Base-by-base conservation (phyloP, 1,140 invertebrate species). In the Apis cerana region DNA sequence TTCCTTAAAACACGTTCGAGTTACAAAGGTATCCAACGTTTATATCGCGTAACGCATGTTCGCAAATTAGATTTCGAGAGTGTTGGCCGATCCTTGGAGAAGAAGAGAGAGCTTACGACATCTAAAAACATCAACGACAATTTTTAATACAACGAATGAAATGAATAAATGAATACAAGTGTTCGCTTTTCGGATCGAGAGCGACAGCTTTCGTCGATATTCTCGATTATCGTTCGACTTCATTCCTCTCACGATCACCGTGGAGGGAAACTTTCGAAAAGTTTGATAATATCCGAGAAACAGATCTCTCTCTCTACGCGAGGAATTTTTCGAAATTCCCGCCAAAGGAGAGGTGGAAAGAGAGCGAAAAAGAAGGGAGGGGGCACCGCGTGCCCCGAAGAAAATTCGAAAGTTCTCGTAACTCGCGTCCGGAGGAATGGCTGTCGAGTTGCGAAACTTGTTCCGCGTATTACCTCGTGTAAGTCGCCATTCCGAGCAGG, bases 381-480 rank as follows among this genome's bases (percentile, higher is more conserved):
- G 50, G 0, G 13, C 21, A 75, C 79, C 86, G 68, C 54, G 86
- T 85, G 85, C 76, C 83, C 86, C 33, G 27, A 70, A 59, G 62
- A 71, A 85, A 84, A 88, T 85, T 85, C 83, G 61, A 79, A 88
- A 88, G 78, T 87, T 88, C 72, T 33, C 85, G 79, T 85, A 87
- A 88, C 85, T 85, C 86, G 78, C 80, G 85, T 71, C 82, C 65
- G 65, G 48, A 59, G 27, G 75, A 86, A 69, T 87, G 86, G 84
- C 86, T 87, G 85, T 86, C 69, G 68, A 83, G 59, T 85, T 74
- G 79, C 71, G 82, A 87, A 88, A 88, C 83, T 88, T 88, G 78
- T 87, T 88, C 86, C 83, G 83, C 74, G 79, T 83, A 88, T 88
- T 88, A 88, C 83, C 86, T 82, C 86, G 86, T 88, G 7, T 0